Conservation (phyloP, 23 tunicate genomes). For the Halocynthia aurantium region DNA sequence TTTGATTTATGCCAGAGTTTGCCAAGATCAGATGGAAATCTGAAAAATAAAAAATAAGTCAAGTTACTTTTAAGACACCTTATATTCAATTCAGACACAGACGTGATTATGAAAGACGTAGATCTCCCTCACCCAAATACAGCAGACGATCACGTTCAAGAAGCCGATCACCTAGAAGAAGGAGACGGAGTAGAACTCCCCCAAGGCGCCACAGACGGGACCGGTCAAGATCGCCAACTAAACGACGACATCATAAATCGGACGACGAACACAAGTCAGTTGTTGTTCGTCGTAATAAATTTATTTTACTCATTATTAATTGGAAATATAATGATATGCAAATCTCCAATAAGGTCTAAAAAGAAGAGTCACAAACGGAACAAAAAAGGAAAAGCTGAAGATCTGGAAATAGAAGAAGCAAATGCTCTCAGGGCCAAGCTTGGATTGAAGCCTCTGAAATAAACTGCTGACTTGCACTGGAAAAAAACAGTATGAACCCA, state of each 20-base stretch:
- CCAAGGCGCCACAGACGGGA: conserved; percentile 65
- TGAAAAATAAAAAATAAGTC: no score
- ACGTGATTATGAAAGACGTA: conserved; percentile 27
- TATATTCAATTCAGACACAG: neutral
- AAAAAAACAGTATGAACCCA: neutral
- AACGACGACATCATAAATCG: conserved; percentile 28
- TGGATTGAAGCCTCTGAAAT: conserved; percentile 83
- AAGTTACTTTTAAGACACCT: no score
- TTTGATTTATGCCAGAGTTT: neutral
- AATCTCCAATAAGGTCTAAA: conserved; percentile 37
- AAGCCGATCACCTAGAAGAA: conserved; percentile 75
- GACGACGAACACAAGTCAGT: conserved; percentile 46
- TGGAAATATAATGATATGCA: neutral
- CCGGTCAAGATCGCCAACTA: conserved; percentile 37
- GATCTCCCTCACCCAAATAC: conserved; percentile 59
- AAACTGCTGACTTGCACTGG: neutral
- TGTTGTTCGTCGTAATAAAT: neutral
- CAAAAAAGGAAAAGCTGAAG: conserved; percentile 23
- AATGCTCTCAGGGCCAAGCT: conserved; percentile 85
- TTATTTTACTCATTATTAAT: neutral
- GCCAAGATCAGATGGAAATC: no score
- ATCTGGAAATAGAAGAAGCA: conserved; percentile 66
- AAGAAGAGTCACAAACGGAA: conserved; percentile 35
- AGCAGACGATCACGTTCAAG: conserved; percentile 65
- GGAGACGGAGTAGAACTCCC: conserved; percentile 75